These are phyloP conservation scores for Oncopeltus fasciatus DNA, from an alignment of 1,140 invertebrate species.

Conservation along the genomic window DNA sequence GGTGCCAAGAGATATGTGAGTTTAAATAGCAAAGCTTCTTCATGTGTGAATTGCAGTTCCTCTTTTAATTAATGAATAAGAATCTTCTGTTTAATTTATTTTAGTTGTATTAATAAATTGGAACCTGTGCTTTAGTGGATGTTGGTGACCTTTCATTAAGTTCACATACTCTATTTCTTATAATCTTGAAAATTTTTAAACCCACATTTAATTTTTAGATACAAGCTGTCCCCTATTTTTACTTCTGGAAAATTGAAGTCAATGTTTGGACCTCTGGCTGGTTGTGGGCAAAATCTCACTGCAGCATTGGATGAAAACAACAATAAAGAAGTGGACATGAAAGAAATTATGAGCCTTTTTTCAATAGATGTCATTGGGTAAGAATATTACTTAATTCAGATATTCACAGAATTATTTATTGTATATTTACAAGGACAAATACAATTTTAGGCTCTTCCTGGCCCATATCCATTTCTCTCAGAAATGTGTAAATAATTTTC, in stretches of 20 bases:
- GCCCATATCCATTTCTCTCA: no score
- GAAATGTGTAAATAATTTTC: no score
- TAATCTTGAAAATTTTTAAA: no score
- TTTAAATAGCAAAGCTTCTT: background rate
- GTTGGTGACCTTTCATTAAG: background rate
- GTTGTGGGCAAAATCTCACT: slow-evolving; percentile 30
- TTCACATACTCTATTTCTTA: background rate
- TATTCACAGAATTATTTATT: background rate
- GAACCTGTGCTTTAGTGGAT: background rate
- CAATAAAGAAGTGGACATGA: slow-evolving; percentile 30
- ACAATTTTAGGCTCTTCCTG: no score
- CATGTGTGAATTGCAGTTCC: background rate
- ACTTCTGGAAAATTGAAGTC: slow-evolving; percentile 40
- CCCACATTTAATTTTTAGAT: slow-evolving; percentile 29
- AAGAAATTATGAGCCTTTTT: slow-evolving; percentile 34
- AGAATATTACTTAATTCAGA: background rate
- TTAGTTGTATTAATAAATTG: background rate
- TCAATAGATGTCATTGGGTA: slow-evolving; percentile 39
- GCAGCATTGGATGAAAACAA: slow-evolving; percentile 25
- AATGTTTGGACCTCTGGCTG: slow-evolving; percentile 35
- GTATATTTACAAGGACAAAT: background rate
- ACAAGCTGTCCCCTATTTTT: slow-evolving; percentile 43
- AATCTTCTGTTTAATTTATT: background rate
- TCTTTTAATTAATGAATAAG: background rate
- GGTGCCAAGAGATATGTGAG: no score